Conservation (phyloP, 2,888 invertebrate species). For the Caenorhabditis sp. region DNA sequence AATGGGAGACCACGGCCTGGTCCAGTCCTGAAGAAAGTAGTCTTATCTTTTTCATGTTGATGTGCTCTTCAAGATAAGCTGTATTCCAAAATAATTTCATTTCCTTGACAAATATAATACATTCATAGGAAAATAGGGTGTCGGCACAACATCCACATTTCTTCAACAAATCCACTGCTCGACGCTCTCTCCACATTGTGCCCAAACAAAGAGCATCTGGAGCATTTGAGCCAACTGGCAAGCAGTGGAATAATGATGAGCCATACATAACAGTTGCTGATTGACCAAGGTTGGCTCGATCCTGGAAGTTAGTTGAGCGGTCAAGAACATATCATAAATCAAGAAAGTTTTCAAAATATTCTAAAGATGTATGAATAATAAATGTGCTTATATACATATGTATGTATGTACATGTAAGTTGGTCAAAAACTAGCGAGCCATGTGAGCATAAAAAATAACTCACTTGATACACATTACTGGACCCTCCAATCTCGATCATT, state of each 20-base stretch:
- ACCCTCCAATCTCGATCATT: slow-evolving; percentile 56
- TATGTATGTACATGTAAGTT: too few species aligned
- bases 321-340: too few species aligned
- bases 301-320: too few species aligned
- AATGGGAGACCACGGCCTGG: too few species aligned
- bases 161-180: slow-evolving; percentile 55
- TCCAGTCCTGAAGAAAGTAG: too few species aligned
- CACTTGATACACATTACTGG: slow-evolving; percentile 33
- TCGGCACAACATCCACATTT: slow-evolving; percentile 36
- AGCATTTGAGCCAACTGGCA: slow-evolving; percentile 55
- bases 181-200: slow-evolving; percentile 56
- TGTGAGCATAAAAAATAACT: too few species aligned
- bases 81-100: background rate
- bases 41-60: too few species aligned
- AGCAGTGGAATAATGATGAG: slow-evolving; percentile 56
- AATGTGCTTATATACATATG: too few species aligned
- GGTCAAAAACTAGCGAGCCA: too few species aligned
- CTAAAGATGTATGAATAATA: too few species aligned
- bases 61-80: too few species aligned
- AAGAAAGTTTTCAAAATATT: too few species aligned
- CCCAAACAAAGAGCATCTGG: slow-evolving; percentile 55
- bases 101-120: slow-evolving; percentile 42
- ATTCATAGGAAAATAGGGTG: slow-evolving; percentile 46
- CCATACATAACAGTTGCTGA: slow-evolving; percentile 40
- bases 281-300: slow-evolving; percentile 7